A percentile compares a stretch with the other conserved stretches of the same genome.
Evolutionary conservation across 2,888 invertebrate genomes (phyloP).

Genomic region (Elegia similella): DNA sequence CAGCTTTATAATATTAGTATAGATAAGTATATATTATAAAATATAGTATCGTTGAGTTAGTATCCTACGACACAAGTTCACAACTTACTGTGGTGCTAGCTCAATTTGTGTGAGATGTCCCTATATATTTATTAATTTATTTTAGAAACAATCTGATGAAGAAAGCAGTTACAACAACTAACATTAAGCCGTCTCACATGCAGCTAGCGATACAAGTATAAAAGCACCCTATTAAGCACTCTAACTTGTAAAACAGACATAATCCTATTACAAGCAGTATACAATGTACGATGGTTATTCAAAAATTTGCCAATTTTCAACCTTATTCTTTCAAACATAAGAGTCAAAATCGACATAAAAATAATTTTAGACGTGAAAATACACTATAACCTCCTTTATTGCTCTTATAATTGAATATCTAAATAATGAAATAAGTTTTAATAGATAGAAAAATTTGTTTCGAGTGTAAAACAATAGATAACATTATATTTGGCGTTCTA

Average conservation of each 20-base stretch:
- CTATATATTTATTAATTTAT: too few species aligned
- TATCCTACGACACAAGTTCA: too few species aligned
- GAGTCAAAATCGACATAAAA: neutral
- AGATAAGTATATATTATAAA: too few species aligned
- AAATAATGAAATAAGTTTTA: neutral
- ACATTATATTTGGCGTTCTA: neutral
- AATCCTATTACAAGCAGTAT: neutral
- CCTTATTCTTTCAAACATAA: neutral
- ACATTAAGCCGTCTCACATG: too few species aligned
- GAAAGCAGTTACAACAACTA: too few species aligned
- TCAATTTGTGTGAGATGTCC: too few species aligned
- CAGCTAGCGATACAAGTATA: neutral
- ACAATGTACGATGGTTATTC: neutral
- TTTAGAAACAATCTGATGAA: too few species aligned
- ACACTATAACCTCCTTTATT: neutral
- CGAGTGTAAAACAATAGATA: neutral
- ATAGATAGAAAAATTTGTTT: neutral
- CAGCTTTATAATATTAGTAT: too few species aligned
- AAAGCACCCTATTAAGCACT: neutral
- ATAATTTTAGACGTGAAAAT: neutral
- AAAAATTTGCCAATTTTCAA: neutral
- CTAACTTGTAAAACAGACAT: neutral
- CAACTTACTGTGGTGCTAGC: too few species aligned
- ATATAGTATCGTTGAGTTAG: too few species aligned
- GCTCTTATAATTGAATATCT: neutral